phyloP scores from a whole-genome alignment of 2,113 vertebrate genomes.

The Panthera uncia region DNA sequence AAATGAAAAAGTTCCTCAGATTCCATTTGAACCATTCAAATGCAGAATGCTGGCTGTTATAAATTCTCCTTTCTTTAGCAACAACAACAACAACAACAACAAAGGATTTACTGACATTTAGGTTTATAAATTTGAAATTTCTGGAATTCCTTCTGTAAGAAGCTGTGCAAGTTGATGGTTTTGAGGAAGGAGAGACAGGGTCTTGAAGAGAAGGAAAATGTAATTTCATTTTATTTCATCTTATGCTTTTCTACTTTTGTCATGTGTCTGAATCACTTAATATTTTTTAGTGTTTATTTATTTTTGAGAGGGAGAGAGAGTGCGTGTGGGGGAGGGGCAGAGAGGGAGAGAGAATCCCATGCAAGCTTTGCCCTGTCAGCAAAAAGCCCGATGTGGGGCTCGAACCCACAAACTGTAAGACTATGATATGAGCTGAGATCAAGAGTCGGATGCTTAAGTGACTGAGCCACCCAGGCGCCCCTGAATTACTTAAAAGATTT shows the following conservation, averaged over 20 bases:
- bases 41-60: background rate
- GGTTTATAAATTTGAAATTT: conserved; percentile 21
- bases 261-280: background rate
- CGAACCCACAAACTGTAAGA: no score
- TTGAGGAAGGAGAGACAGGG: background rate
- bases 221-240: background rate
- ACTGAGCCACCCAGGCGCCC: no score
- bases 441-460: no score
- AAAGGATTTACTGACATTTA: background rate
- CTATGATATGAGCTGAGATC: no score
- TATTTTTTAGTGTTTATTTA: no score
- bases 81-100: background rate
- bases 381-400: no score
- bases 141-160: background rate
- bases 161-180: background rate
- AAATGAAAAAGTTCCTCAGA: background rate
- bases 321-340: no score
- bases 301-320: no score
- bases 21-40: background rate
- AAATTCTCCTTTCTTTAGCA: background rate
- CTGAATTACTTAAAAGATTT: no score
- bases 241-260: background rate
- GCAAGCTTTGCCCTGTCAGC: no score
- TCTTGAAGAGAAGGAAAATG: background rate
- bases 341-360: no score